phyloP scores from a whole-genome alignment of 2,888 invertebrate species.

The Maniola hyperantus region DNA sequence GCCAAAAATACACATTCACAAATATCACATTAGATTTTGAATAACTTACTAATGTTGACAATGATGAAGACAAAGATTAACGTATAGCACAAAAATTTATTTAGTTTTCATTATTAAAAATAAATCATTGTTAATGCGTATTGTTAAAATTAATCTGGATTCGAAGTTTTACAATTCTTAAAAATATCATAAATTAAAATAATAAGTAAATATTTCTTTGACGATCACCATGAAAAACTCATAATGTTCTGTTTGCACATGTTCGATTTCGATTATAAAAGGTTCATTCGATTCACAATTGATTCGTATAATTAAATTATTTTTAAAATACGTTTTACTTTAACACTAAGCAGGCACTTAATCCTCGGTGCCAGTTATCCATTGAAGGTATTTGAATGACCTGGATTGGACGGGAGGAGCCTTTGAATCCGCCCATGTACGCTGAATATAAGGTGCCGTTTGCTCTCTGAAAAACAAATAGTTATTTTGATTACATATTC shows the following conservation, averaged over 20 bases:
- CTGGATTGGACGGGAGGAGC: slow-evolving; percentile 77
- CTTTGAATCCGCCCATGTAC: slow-evolving; percentile 60
- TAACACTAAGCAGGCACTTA: slow-evolving; percentile 46
- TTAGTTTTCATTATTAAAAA: too few species aligned
- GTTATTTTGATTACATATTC: slow-evolving; percentile 1
- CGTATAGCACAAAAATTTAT: background rate
- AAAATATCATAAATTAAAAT: background rate
- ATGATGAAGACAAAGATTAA: background rate
- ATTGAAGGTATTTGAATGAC: slow-evolving; percentile 80
- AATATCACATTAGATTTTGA: slow-evolving; percentile 14
- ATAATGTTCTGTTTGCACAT: background rate
- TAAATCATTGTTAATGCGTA: too few species aligned
- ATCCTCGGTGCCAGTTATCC: slow-evolving; percentile 80
- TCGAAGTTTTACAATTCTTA: background rate
- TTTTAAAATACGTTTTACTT: slow-evolving; percentile 21
- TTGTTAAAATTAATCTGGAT: background rate
- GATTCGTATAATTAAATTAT: slow-evolving; percentile 19
- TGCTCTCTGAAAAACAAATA: slow-evolving; percentile 71
- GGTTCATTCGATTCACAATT: slow-evolving; percentile 21
- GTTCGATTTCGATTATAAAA: slow-evolving; percentile 31
- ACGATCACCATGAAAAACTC: background rate
- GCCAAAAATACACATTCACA: background rate
- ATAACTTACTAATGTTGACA: background rate
- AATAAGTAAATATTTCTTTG: background rate
- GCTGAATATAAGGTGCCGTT: slow-evolving; percentile 61